Percentiles rank a stretch among this genome's conserved stretches.
Conservation (phyloP, 2,888 invertebrate genomes). For the Pomacea canaliculata region DNA sequence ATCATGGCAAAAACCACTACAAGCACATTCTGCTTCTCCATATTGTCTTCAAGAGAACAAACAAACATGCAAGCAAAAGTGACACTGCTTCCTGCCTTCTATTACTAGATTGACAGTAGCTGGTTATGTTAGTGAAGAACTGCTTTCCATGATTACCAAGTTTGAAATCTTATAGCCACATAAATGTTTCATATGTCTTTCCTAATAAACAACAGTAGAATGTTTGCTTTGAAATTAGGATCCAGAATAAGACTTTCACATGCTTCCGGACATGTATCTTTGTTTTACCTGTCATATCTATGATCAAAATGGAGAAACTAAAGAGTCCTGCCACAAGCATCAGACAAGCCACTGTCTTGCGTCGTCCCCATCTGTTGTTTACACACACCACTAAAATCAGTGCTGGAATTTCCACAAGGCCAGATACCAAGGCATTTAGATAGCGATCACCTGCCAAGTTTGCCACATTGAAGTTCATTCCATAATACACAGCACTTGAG, state of each 20-base stretch:
- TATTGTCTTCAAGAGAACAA: background rate
- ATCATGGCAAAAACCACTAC: conserved; percentile 57
- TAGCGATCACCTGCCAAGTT: conserved; percentile 62
- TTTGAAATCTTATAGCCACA: background rate
- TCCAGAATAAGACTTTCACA: no score
- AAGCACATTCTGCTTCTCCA: conserved; percentile 30
- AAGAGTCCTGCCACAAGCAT: conserved; percentile 58
- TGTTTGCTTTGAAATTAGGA: no score
- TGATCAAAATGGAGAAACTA: conserved; percentile 57
- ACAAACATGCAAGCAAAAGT: background rate
- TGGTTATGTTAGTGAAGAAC: no score
- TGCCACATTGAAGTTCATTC: conserved; percentile 59
- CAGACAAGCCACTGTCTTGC: conserved; percentile 54
- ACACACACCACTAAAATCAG: conserved; percentile 59
- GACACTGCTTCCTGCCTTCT: no score
- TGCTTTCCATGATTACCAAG: no score
- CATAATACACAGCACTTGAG: conserved; percentile 65
- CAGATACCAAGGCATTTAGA: conserved; percentile 64
- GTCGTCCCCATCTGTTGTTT: conserved; percentile 61
- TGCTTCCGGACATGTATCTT: background rate
- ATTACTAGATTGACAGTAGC: no score
- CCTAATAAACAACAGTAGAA: no score
- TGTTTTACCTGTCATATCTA: conserved; percentile 54
- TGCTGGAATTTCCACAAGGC: conserved; percentile 65
- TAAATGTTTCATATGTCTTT: background rate